A percentile compares a stretch with the other conserved stretches of the same genome.
phyloP scores from a whole-genome alignment of 2,888 invertebrate genomes.

The Patella depressa region DNA sequence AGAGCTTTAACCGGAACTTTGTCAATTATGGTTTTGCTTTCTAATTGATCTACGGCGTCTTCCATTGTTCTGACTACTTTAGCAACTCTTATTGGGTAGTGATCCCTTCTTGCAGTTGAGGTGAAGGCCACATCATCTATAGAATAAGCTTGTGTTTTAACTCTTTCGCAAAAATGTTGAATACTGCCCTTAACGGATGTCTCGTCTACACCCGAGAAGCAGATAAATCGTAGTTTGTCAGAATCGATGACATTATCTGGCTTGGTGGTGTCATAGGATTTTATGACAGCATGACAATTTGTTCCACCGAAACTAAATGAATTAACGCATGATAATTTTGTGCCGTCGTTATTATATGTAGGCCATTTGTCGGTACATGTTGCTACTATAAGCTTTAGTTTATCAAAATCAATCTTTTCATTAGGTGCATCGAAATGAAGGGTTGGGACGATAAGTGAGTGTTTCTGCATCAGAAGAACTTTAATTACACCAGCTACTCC shows the following conservation, averaged over 20 bases:
- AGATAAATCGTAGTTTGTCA: constrained; percentile 17
- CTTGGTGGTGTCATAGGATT: neutral
- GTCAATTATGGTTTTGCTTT: neutral
- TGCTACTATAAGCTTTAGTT: constrained; percentile 42
- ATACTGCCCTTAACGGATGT: constrained; percentile 18
- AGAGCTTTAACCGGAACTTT: neutral
- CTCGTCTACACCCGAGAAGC: constrained; percentile 29
- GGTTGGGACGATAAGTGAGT: constrained; percentile 41
- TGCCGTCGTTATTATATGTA: constrained; percentile 25
- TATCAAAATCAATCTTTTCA: constrained; percentile 45
- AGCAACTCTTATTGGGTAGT: constrained; percentile 31
- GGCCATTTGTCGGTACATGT: constrained; percentile 29
- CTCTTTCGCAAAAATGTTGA: neutral
- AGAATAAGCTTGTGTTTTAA: neutral
- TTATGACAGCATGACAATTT: constrained; percentile 45
- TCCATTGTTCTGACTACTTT: constrained; percentile 20
- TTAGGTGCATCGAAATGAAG: constrained; percentile 47
- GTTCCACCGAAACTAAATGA: constrained; percentile 55
- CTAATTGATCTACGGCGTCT: constrained; percentile 18
- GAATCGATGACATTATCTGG: too few species aligned
- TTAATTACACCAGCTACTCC: too few species aligned
- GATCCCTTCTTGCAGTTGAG: constrained; percentile 42
- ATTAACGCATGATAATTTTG: constrained; percentile 41
- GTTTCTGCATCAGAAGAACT: too few species aligned
- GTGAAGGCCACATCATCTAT: constrained; percentile 33